Percentiles rank a stretch among this genome's conserved stretches.
Conservation (phyloP, 2,113 vertebrate genomes). For the Pluvianellus socialis region DNA sequence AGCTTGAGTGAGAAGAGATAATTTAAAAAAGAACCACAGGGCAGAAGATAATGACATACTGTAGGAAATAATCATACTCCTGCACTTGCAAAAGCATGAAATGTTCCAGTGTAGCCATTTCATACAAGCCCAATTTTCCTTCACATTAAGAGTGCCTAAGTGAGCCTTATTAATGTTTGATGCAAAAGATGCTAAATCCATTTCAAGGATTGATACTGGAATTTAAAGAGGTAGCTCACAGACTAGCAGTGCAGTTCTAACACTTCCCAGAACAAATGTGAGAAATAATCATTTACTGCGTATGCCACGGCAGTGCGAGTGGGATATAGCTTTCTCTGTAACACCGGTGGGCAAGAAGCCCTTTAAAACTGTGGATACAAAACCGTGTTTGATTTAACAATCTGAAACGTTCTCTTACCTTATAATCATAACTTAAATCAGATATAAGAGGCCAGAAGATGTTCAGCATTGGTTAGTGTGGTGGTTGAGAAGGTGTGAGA, state of each 20-base stretch:
- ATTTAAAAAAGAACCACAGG: slow-evolving; percentile 59
- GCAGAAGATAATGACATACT: slow-evolving; percentile 63
- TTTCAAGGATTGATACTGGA: slow-evolving; percentile 45
- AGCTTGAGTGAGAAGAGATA: slow-evolving; percentile 35
- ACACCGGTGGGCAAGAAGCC: background rate
- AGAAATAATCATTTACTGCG: background rate
- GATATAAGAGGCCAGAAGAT: background rate
- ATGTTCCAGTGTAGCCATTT: slow-evolving; percentile 63
- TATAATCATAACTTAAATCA: background rate
- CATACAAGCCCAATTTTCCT: slow-evolving; percentile 47
- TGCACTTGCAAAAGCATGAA: slow-evolving; percentile 55
- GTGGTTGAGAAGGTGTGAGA: slow-evolving; percentile 6
- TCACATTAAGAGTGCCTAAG: slow-evolving; percentile 48
- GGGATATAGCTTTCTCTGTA: background rate
- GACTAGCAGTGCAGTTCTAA: background rate
- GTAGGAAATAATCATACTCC: slow-evolving; percentile 61
- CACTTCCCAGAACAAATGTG: background rate
- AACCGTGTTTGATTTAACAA: background rate
- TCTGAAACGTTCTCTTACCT: background rate
- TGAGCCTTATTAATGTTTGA: slow-evolving; percentile 66
- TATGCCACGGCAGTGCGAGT: background rate
- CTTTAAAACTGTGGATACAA: background rate
- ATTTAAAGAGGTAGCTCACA: slow-evolving; percentile 43
- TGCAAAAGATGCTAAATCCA: slow-evolving; percentile 41
- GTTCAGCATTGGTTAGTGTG: background rate